A percentile compares a stretch with the other conserved stretches of the same genome.
phyloP scores from a whole-genome alignment of 1,140 invertebrate species.

The Nilaparvata lugens region DNA sequence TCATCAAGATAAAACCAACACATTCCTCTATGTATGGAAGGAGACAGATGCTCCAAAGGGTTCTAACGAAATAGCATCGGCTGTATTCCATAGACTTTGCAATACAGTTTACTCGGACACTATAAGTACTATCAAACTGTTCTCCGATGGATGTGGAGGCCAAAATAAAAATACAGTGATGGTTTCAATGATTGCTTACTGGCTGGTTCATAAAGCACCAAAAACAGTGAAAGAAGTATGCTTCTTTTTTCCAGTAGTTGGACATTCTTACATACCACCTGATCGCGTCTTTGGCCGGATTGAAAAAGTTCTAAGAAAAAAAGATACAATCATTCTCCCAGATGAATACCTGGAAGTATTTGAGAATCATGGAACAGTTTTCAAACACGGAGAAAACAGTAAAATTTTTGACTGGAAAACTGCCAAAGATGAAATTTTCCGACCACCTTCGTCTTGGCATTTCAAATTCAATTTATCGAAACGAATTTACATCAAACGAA shows the following conservation, averaged over 20 bases:
- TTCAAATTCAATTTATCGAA: background rate
- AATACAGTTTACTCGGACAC: conserved; percentile 17
- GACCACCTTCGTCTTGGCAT: background rate
- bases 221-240: background rate
- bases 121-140: conserved; percentile 22
- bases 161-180: conserved; percentile 31
- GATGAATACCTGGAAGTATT: conserved; percentile 14
- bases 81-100: conserved; percentile 26
- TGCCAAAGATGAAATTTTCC: background rate
- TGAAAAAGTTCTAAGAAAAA: conserved; percentile 27
- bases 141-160: conserved; percentile 28
- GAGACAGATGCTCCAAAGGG: conserved; percentile 28
- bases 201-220: conserved; percentile 8
- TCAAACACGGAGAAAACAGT: background rate
- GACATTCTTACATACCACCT: conserved; percentile 30
- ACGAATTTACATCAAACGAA: background rate
- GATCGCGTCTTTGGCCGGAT: conserved; percentile 30
- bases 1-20: conserved; percentile 24
- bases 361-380: background rate
- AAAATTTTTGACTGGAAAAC: background rate
- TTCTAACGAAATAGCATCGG: conserved; percentile 30
- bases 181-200: background rate
- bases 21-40: conserved; percentile 28
- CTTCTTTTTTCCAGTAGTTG: conserved; percentile 22
- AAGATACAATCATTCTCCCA: conserved; percentile 18